These are phyloP conservation scores for Micrasema minimum DNA, from an alignment of 1,140 invertebrate species.

Conservation along the genomic window DNA sequence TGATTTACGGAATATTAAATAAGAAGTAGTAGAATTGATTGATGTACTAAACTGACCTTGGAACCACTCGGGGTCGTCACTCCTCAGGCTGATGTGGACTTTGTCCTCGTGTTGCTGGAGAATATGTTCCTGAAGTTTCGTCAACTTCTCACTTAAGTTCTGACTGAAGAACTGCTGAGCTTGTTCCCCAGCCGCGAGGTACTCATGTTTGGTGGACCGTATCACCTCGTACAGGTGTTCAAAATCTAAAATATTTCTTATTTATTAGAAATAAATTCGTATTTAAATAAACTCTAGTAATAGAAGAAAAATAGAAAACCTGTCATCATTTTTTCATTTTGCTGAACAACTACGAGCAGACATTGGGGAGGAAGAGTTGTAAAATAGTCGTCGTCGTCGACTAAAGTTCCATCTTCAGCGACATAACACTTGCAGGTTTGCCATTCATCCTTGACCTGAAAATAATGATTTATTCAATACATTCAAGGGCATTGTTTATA, in stretches of 20 bases:
- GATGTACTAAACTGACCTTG: constrained; percentile 64
- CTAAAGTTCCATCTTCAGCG: constrained; percentile 76
- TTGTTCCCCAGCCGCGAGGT: constrained; percentile 70
- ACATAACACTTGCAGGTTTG: constrained; percentile 62
- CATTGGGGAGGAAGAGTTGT: constrained; percentile 77
- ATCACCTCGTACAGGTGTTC: constrained; percentile 71
- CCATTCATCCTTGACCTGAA: constrained; percentile 59
- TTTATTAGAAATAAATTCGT: background rate
- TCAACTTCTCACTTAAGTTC: constrained; percentile 73
- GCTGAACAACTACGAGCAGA: constrained; percentile 73
- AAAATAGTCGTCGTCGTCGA: constrained; percentile 81
- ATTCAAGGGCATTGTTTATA: constrained; percentile 27
- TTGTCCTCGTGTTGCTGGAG: constrained; percentile 56
- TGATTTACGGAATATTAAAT: no score
- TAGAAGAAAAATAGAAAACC: constrained; percentile 60
- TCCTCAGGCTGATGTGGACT: constrained; percentile 8
- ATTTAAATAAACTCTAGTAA: background rate
- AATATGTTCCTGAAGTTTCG: constrained; percentile 67
- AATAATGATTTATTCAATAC: constrained; percentile 20
- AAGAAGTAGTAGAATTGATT: no score
- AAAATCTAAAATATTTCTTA: constrained; percentile 66
- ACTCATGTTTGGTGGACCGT: constrained; percentile 72
- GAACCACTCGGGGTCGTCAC: constrained; percentile 80
- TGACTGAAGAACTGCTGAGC: constrained; percentile 73
- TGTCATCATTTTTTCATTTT: constrained; percentile 72